Percentiles rank a stretch among this genome's conserved stretches.
These are phyloP conservation scores for Xyrichtys novacula DNA, from an alignment of 2,797 vertebrate species.

Conservation along the genomic window DNA sequence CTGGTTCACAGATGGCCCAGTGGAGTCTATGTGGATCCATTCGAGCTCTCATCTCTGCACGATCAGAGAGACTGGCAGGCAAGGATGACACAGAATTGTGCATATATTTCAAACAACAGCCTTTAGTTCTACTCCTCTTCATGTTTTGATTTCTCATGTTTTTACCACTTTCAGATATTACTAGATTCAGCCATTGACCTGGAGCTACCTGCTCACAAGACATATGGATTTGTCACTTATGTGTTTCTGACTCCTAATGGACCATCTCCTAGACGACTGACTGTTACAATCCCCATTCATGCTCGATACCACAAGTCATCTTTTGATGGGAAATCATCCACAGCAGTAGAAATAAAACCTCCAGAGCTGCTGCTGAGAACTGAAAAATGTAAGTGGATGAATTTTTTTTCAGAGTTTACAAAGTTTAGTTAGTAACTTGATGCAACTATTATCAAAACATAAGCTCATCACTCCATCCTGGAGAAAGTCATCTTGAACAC, in stretches of 20 bases:
- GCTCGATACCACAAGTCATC: constrained; percentile 91
- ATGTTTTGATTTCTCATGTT: background rate
- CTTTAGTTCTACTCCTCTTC: background rate
- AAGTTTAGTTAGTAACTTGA: too few species aligned
- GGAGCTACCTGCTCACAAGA: constrained; percentile 90
- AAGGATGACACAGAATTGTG: constrained; percentile 18
- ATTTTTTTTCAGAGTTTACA: background rate
- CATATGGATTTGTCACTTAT: constrained; percentile 80
- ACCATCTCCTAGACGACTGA: constrained; percentile 67
- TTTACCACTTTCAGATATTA: constrained; percentile 79
- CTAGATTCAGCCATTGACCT: constrained; percentile 85
- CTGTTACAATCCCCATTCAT: constrained; percentile 88
- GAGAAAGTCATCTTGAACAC: too few species aligned
- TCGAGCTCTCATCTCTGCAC: constrained; percentile 87
- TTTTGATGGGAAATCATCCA: constrained; percentile 39
- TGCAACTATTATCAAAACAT: too few species aligned
- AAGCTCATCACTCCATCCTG: too few species aligned
- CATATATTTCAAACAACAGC: too few species aligned
- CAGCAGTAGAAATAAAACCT: constrained; percentile 75
- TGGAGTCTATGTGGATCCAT: constrained; percentile 92
- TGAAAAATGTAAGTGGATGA: constrained; percentile 83
- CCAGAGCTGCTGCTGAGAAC: constrained; percentile 87
- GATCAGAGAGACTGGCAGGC: constrained; percentile 89
- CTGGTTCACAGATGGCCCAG: constrained; percentile 84
- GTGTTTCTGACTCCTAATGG: constrained; percentile 80